phyloP scores from a whole-genome alignment of 2,797 vertebrate species.

The Muscicapa striata region DNA sequence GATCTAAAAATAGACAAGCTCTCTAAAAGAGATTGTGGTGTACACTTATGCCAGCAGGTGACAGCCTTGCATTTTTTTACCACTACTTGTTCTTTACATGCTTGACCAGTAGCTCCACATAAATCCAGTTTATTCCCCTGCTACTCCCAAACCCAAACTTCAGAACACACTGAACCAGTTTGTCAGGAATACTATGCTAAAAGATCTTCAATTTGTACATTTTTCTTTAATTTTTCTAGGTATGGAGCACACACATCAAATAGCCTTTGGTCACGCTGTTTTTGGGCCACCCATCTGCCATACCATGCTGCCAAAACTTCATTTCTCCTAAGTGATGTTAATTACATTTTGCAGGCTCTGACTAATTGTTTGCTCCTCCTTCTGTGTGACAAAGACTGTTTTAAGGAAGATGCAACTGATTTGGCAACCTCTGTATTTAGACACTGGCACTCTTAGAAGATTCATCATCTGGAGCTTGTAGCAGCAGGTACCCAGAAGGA shows the following conservation, averaged over 20 bases:
- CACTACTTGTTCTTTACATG: rapidly evolving
- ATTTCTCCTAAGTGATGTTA: neutral
- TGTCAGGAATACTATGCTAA: neutral
- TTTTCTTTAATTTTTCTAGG: neutral
- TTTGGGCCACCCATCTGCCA: neutral
- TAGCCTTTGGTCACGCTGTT: rapidly evolving
- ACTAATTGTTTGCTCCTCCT: constrained; percentile 9
- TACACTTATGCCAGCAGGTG: constrained; percentile 32
- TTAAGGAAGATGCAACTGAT: neutral
- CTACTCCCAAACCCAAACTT: neutral
- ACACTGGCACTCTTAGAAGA: neutral
- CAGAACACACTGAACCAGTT: neutral
- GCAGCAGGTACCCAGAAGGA: neutral
- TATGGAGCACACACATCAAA: neutral
- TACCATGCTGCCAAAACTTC: neutral
- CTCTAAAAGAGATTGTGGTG: neutral
- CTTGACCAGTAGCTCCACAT: neutral
- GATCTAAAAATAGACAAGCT: neutral
- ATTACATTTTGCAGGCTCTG: neutral
- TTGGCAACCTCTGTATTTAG: constrained; percentile 28
- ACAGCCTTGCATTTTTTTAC: constrained; percentile 32
- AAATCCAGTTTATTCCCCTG: neutral
- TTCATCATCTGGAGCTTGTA: neutral
- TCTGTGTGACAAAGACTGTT: neutral
- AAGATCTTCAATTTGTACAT: neutral